Percentiles rank a stretch among this genome's conserved stretches.
These are phyloP conservation scores for Xylota sylvarum DNA, from an alignment of 2,888 invertebrate species.

Conservation along the genomic window DNA sequence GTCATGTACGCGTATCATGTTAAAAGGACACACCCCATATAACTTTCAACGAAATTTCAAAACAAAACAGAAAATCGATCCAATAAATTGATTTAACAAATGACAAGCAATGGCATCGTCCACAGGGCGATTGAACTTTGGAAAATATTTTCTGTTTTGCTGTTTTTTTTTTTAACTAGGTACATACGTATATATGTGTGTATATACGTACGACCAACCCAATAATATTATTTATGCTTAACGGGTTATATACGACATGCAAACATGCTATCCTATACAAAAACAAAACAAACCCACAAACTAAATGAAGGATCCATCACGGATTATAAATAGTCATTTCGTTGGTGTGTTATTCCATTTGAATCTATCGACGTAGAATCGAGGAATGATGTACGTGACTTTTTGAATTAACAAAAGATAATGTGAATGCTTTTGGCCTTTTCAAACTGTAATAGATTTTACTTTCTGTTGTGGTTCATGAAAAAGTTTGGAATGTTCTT, in stretches of 20 bases:
- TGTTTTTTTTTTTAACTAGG: not conserved
- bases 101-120: constrained; percentile 25
- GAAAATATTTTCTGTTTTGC: not conserved
- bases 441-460: constrained; percentile 5
- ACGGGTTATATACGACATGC: constrained; percentile 60
- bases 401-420: constrained; percentile 52
- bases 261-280: constrained; percentile 47
- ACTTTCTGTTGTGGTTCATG: not conserved
- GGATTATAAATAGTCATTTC: constrained; percentile 65
- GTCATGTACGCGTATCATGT: constrained; percentile 17
- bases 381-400: constrained; percentile 51
- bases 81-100: constrained; percentile 72
- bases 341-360: constrained; percentile 53
- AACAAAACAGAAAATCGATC: constrained; percentile 53
- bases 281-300: constrained; percentile 46
- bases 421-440: constrained; percentile 15
- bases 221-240: constrained; percentile 60
- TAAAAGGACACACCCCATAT: constrained; percentile 31
- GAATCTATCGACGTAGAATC: constrained; percentile 41
- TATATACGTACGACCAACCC: constrained; percentile 29
- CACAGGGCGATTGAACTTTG: constrained; percentile 63
- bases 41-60: constrained; percentile 29
- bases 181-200: not conserved
- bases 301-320: constrained; percentile 39
- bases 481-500: not conserved